These are phyloP conservation scores for Epicampocera succincta DNA, from an alignment of 2,888 invertebrate species.

Conservation along the genomic window DNA sequence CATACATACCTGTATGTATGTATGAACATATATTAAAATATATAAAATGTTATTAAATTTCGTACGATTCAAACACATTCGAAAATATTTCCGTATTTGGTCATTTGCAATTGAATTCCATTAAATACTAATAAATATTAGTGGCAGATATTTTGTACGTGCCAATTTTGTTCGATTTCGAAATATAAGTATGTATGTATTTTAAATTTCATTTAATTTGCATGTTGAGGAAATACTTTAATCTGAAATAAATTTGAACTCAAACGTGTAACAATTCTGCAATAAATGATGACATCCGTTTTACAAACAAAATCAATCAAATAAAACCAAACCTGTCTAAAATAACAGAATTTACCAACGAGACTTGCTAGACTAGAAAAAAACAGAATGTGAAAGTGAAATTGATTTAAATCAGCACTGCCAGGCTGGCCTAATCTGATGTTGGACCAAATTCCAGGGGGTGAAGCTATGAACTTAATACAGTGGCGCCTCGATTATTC, in stretches of 20 bases:
- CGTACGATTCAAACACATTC: too few species aligned
- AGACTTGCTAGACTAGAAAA: too few species aligned
- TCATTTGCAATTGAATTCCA: constrained; percentile 52
- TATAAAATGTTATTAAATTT: too few species aligned
- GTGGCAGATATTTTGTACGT: constrained; percentile 53
- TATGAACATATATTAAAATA: background rate
- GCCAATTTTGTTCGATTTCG: constrained; percentile 55
- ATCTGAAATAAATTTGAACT: background rate
- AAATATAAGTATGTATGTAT: too few species aligned
- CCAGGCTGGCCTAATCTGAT: too few species aligned
- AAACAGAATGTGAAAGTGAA: too few species aligned
- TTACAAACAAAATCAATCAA: background rate
- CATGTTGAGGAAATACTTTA: constrained; percentile 18
- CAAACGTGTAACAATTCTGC: background rate
- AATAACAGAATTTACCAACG: too few species aligned
- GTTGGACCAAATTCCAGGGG: too few species aligned
- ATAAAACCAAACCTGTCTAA: too few species aligned
- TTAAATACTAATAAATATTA: constrained; percentile 59
- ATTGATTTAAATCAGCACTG: too few species aligned
- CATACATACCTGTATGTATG: background rate
- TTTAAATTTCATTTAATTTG: constrained; percentile 48
- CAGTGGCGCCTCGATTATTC: too few species aligned
- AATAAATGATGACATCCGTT: background rate
- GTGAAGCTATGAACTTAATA: too few species aligned
- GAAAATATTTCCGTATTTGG: background rate